Base-by-base conservation (phyloP, 2,113 vertebrate genomes). In the Apteryx owenii region DNA sequence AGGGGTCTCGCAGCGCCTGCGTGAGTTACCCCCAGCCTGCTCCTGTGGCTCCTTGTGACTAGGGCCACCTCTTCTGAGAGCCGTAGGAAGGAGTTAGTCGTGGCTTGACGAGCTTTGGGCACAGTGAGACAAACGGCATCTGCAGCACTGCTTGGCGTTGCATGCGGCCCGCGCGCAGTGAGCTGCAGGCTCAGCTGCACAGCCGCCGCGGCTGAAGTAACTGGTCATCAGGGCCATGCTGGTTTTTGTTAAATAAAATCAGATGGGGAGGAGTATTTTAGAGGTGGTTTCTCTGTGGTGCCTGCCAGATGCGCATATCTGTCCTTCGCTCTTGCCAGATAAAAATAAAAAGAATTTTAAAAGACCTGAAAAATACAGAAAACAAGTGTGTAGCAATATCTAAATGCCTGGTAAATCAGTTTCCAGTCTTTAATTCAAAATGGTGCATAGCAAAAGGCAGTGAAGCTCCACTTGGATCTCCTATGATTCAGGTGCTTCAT, bases 81-180 rank as follows among this genome's bases (percentile, higher is more conserved):
- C n/a, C 81, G 50, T 14, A 50, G n/a, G 36, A 72, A n/a, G 33
- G 42, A 66, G 5, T 51, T 77, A 15, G 18, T 81, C 53, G 76
- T 4, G 1, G 36, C 70, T 15, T 44, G 29, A 46, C 36, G 29
- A 36, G 22, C 7, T 29, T 73, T 60, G 8, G 36, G 3, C 3
- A 0, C 13, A 19, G 22, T 28, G 58, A 60, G 38, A 64, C 21
- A 81, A 69, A 53, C 40, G 9, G 17, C 36, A 70, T 91, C 25
- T 70, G 23, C 20, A 54, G 12, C 61, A 17, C 40, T 70, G 29
- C 33, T 12, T 33, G 38, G 13, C 1, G 0, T 9, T 73, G 19
- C 17, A 0, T 17, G 12, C 31, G 44, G 21, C 13, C 28, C 33
- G 22, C 56, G 25, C 1, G 0, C 19, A 16, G 29, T 9, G 50